A percentile compares a stretch with the other conserved stretches of the same genome.
Conservation (phyloP, 2,113 vertebrate species). For the Equus quagga region DNA sequence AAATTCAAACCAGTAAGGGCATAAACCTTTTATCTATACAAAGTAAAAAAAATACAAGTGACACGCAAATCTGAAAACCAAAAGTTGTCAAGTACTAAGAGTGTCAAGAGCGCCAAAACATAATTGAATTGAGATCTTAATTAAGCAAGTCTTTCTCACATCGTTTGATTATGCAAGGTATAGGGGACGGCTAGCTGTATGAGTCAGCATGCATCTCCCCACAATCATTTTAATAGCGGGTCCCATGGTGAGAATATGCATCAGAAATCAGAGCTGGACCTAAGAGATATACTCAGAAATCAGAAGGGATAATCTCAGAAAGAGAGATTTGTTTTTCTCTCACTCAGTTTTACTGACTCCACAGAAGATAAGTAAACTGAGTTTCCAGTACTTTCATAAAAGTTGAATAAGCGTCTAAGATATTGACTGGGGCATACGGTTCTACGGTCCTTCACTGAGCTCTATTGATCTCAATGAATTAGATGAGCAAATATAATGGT, state of each 20-base stretch:
- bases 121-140: neutral
- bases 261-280: slow-evolving; percentile 10
- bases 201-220: neutral
- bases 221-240: neutral
- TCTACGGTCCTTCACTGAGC: neutral
- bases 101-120: neutral
- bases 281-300: neutral
- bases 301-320: neutral
- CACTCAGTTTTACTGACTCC: neutral
- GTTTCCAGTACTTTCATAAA: neutral
- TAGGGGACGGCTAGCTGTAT: neutral
- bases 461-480: neutral
- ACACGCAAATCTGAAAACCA: neutral
- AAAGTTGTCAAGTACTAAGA: slow-evolving; percentile 1
- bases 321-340: neutral
- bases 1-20: neutral
- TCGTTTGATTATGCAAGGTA: neutral
- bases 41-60: neutral
- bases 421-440: neutral
- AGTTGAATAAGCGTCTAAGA: neutral
- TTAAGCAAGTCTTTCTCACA: neutral
- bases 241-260: neutral
- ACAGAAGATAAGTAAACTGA: neutral
- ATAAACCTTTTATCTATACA: neutral
- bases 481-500: neutral